Evolutionary conservation across 2,888 invertebrate genomes (phyloP), one percentile per base, ranked within the genome.

Genomic region (Himalopsyche japonica): DNA sequence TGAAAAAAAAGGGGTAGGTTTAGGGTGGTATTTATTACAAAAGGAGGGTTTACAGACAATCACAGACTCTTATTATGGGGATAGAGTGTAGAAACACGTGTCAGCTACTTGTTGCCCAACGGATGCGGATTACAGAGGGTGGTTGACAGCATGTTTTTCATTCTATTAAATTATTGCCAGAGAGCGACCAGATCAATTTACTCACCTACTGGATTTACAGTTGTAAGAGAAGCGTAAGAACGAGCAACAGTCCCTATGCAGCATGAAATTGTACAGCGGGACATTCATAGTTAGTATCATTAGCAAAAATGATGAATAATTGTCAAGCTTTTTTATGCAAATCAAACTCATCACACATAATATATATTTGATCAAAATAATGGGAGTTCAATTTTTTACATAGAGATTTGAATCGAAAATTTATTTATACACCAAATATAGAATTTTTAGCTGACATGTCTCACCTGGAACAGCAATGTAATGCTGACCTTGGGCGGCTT

Each of bases 391-490:
- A n/a, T n/a, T n/a, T n/a, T n/a, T n/a, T n/a, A n/a, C n/a, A n/a
- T n/a, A n/a, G n/a, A n/a, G n/a, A n/a, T n/a, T n/a, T n/a, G n/a
- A n/a, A n/a, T n/a, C n/a, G n/a, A n/a, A n/a, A n/a, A n/a, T n/a
- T n/a, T n/a, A n/a, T n/a, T n/a, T n/a, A n/a, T n/a, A n/a, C n/a
- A n/a, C n/a, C n/a, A n/a, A n/a, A n/a, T n/a, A n/a, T n/a, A n/a
- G n/a, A n/a, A n/a, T n/a, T n/a, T n/a, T n/a, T n/a, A 34, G 34
- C 34, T 10, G 37, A 76, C 76, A 47, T 30, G 86, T 90, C 92
- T 90, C 90, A 95, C 95, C 95, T 88, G 95, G 94, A 43, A 96
- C 95, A 49, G 95, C 94, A 88, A 96, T 96, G 90, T 94, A 96
- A 86, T 94, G 94, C 48, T 93, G 93, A 18, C 93, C 85, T 81